phyloP scores from a whole-genome alignment of 2,797 vertebrate genomes.

The Sorex maritimensis region DNA sequence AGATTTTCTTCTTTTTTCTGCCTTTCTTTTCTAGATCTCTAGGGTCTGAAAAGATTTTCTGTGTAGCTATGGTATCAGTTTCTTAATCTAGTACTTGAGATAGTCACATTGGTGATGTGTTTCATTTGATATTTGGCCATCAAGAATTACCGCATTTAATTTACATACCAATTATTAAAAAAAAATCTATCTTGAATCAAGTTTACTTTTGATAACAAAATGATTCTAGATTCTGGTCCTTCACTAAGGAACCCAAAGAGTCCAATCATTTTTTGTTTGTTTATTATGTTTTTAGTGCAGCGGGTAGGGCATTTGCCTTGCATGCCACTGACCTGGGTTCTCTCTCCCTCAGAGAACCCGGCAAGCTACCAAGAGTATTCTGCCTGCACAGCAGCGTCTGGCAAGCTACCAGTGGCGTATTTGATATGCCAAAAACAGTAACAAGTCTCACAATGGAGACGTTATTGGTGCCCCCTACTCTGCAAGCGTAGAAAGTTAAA shows the following conservation, averaged over 20 bases:
- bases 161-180: background rate
- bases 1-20: background rate
- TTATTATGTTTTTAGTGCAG: no score
- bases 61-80: background rate
- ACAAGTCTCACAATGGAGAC: no score
- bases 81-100: background rate
- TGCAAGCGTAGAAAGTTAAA: background rate
- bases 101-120: background rate
- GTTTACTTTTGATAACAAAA: background rate
- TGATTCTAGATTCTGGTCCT: slow-evolving; percentile 35
- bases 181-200: background rate
- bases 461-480: no score
- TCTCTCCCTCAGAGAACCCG: no score
- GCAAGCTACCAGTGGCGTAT: no score
- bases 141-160: background rate
- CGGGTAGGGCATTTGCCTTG: no score
- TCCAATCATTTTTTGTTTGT: background rate
- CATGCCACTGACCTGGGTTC: no score
- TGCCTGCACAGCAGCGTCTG: no score
- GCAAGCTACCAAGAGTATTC: no score
- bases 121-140: slow-evolving; percentile 19
- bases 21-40: background rate
- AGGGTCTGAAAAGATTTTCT: background rate
- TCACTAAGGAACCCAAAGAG: background rate
- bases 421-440: no score